Conservation (phyloP, 2,113 vertebrate genomes). For the Thryonomys swinderianus region DNA sequence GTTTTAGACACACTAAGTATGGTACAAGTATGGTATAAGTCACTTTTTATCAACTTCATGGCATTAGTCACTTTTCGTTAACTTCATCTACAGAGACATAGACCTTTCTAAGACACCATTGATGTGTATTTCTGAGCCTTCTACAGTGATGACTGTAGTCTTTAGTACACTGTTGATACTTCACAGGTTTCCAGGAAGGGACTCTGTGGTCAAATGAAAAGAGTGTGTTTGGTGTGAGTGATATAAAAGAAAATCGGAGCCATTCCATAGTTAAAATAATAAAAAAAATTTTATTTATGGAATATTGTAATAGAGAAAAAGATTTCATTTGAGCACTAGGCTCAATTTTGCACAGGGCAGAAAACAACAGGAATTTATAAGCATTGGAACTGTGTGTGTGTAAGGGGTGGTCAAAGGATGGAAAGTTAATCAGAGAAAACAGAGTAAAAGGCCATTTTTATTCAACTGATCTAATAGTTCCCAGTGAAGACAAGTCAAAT, state of each 20-base stretch:
- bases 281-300: background rate
- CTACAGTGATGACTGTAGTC: background rate
- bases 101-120: background rate
- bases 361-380: background rate
- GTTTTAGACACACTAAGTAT: too few species aligned
- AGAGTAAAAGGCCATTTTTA: accelerated
- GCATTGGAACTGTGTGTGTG: background rate
- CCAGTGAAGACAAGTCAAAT: background rate
- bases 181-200: background rate
- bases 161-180: background rate
- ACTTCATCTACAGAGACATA: background rate
- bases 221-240: background rate
- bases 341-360: background rate
- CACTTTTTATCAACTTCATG: too few species aligned
- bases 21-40: too few species aligned
- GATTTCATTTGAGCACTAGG: accelerated
- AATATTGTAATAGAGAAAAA: background rate
- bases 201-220: background rate
- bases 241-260: background rate
- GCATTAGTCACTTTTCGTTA: background rate
- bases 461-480: background rate
- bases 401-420: accelerated
- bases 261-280: background rate
- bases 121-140: background rate
- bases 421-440: background rate